These are phyloP conservation scores for Slavum lentiscoides DNA, from an alignment of 2,888 invertebrate genomes.

Conservation along the genomic window DNA sequence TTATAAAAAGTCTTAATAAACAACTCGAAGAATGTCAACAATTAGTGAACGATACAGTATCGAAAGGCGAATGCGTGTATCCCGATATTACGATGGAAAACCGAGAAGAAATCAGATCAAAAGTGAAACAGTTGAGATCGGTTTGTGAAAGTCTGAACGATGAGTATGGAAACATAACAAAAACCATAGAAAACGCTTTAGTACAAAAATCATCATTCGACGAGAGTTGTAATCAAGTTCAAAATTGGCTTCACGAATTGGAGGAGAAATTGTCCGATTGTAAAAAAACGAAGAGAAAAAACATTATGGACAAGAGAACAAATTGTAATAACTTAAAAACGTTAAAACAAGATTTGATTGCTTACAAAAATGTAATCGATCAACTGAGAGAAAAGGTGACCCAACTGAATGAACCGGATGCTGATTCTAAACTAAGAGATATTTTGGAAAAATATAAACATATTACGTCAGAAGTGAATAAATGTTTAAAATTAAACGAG, in stretches of 20 bases:
- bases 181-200: constrained; percentile 84
- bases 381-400: constrained; percentile 82
- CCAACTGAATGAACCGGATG: constrained; percentile 77
- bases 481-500: constrained; percentile 70
- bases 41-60: constrained; percentile 77
- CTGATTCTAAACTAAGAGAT: constrained; percentile 66
- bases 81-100: constrained; percentile 85
- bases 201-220: constrained; percentile 91
- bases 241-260: constrained; percentile 81
- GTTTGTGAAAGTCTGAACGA: constrained; percentile 83
- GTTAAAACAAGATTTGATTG: constrained; percentile 80
- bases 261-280: constrained; percentile 68
- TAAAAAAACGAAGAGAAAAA: constrained; percentile 69
- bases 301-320: constrained; percentile 85
- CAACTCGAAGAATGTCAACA: constrained; percentile 79
- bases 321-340: constrained; percentile 80
- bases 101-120: constrained; percentile 80
- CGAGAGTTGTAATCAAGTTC: constrained; percentile 84
- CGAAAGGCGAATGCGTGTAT: constrained; percentile 85
- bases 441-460: constrained; percentile 8
- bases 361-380: constrained; percentile 81
- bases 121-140: constrained; percentile 78
- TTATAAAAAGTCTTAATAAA: constrained; percentile 72
- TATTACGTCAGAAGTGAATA: constrained; percentile 62
- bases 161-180: constrained; percentile 80